These are phyloP conservation scores for Apolygus lucorum DNA, from an alignment of 1,140 invertebrate species.

Conservation along the genomic window DNA sequence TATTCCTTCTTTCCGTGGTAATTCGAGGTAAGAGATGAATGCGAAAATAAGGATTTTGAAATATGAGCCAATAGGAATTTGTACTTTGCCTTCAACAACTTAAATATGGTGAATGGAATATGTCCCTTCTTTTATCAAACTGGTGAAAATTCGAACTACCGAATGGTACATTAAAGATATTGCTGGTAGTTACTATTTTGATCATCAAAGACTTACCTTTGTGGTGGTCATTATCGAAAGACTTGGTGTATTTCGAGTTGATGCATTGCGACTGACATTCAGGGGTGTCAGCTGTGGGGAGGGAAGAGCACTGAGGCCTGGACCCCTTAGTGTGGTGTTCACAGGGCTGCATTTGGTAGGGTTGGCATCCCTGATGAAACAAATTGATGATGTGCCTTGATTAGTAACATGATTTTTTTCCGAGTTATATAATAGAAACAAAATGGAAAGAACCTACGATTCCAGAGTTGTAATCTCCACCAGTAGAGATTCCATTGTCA, in stretches of 20 bases:
- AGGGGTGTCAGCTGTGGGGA: conserved; percentile 18
- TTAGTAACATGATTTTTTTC: too few relatives aligned
- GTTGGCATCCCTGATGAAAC: conserved; percentile 68
- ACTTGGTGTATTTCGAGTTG: conserved; percentile 2
- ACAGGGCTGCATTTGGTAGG: conserved; percentile 74
- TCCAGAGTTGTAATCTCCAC: conserved; percentile 49
- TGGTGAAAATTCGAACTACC: too few relatives aligned
- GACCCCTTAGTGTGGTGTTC: conserved; percentile 78
- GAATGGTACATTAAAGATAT: too few relatives aligned
- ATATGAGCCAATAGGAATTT: too few relatives aligned
- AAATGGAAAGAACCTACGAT: conserved; percentile 27
- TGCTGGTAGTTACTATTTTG: too few relatives aligned
- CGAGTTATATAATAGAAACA: neutral
- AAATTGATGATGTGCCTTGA: too few relatives aligned
- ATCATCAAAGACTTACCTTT: conserved; percentile 30
- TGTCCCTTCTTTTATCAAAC: too few relatives aligned
- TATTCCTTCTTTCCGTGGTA: too few relatives aligned
- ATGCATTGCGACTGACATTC: conserved; percentile 24
- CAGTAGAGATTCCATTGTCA: conserved; percentile 47
- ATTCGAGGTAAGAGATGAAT: too few relatives aligned
- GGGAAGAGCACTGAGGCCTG: conserved; percentile 49
- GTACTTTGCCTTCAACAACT: too few relatives aligned
- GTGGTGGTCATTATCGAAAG: conserved; percentile 19
- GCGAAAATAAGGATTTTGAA: too few relatives aligned
- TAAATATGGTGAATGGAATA: too few relatives aligned